These are phyloP conservation scores for Brachionus manjavacas DNA, from an alignment of 1,140 invertebrate species.

Conservation along the genomic window DNA sequence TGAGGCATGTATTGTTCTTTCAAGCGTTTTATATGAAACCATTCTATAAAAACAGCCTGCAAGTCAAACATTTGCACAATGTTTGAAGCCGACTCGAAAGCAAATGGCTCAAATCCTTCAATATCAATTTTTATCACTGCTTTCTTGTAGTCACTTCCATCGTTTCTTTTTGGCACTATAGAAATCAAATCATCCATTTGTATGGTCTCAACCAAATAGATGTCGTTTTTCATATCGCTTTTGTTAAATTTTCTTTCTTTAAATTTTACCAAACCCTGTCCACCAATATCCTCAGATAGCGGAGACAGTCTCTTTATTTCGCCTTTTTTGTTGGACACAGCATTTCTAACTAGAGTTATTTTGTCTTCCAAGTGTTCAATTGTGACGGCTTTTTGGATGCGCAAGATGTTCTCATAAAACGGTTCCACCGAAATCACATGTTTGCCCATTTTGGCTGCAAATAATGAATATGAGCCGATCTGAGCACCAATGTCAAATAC, in stretches of 20 bases:
- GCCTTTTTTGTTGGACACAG: neutral
- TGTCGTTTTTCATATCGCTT: neutral
- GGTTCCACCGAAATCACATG: neutral
- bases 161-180: neutral
- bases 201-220: conserved; percentile 2
- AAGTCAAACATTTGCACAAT: neutral
- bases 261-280: neutral
- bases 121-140: conserved; percentile 34
- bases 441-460: neutral
- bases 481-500: conserved; percentile 19
- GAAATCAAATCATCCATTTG: conserved; percentile 12
- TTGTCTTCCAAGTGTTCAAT: neutral
- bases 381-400: neutral
- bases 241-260: neutral
- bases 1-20: neutral
- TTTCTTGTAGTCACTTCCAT: neutral
- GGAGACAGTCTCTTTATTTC: neutral
- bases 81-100: neutral
- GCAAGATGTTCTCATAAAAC: neutral
- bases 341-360: neutral
- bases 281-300: neutral
- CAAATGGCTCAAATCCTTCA: conserved; percentile 16
- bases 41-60: conserved; percentile 9
- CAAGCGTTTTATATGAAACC: neutral
- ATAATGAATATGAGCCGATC: neutral